phyloP scores from a whole-genome alignment of 2,888 invertebrate species.

The Anaspis maculata region DNA sequence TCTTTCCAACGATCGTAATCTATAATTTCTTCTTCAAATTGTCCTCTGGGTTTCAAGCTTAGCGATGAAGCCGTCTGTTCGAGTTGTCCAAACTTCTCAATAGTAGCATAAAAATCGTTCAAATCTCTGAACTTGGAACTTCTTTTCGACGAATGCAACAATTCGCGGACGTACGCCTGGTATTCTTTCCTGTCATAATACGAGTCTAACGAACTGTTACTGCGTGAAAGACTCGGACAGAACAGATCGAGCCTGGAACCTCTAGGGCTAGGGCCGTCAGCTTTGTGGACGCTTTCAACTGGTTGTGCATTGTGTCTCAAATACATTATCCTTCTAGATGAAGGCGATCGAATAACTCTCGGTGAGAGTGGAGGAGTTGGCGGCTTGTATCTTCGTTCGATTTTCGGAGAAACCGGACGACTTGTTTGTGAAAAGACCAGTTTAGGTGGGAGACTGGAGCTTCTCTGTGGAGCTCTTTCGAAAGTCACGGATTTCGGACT shows the following conservation, averaged over 20 bases:
- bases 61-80: constrained; percentile 60
- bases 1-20: constrained; percentile 84
- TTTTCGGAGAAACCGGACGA: constrained; percentile 17
- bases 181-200: constrained; percentile 52
- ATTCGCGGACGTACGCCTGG: constrained; percentile 57
- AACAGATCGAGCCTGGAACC: constrained; percentile 4
- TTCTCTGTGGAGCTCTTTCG: constrained; percentile 35
- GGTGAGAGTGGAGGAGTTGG: constrained; percentile 25
- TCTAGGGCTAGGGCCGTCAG: constrained; percentile 2
- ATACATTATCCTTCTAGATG: constrained; percentile 29
- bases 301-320: constrained; percentile 17
- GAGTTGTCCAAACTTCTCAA: constrained; percentile 76
- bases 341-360: constrained; percentile 22
- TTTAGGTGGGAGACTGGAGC: constrained; percentile 46
- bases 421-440: constrained; percentile 30
- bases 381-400: constrained; percentile 5
- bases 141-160: constrained; percentile 56
- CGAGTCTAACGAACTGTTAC: constrained; percentile 44
- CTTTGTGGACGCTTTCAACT: constrained; percentile 3
- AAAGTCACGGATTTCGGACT: constrained; percentile 55
- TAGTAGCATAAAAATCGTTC: constrained; percentile 73
- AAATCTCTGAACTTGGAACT: constrained; percentile 78
- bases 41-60: constrained; percentile 57
- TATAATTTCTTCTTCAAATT: constrained; percentile 70
- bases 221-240: constrained; percentile 34